Evolutionary conservation across 2,888 invertebrate species (phyloP), one percentile per base, ranked within the genome.

Genomic region (Sphaeridia pumilis): DNA sequence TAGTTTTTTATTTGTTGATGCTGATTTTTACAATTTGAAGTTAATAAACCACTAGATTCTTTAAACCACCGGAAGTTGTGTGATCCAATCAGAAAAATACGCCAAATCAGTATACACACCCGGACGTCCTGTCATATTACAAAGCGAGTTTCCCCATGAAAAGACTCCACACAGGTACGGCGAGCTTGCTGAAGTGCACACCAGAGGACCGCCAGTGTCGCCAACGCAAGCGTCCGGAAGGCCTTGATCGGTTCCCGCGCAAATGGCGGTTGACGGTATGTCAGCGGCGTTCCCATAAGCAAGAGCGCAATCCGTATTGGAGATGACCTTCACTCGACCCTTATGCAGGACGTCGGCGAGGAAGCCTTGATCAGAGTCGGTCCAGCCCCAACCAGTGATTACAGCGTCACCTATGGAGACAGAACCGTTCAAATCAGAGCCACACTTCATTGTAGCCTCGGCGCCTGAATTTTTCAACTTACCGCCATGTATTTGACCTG

Each of bases 71-170:
- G 31, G 31, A 31, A 31, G 31, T 31, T 31, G 7, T 14, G 31
- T 31, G 31, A 46, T 46, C 46, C 46, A 46, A 17, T 27, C 12
- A 17, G 46, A 26, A 28, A 28, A 46, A 28, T 46, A 46, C n/a
- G 46, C 14, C 7, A 46, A 12, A n/a, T 46, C 46, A 4, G 46
- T 28, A 28, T 46, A 46, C 4, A 46, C 46, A 17, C 27, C 26
- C 4, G 20, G 20, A 28, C 21, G 20, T 5, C 20, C 27, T 17
- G 46, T 25, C 21, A n/a, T 12, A n/a, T 27, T 27, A 20, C 46
- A 46, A 28, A 26, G 14, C 3, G 45, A 17, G 7, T 46, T 25
- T 4, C 10, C 17, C 28, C 28, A 46, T 4, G 31, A 27, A 31
- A 46, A 46, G 12, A 46, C 31, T 7, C 46, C 46, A 28, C 46